A percentile compares a stretch with the other conserved stretches of the same genome.
These are phyloP conservation scores for Hiodon tergisus DNA, from an alignment of 2,113 vertebrate genomes.

Conservation along the genomic window DNA sequence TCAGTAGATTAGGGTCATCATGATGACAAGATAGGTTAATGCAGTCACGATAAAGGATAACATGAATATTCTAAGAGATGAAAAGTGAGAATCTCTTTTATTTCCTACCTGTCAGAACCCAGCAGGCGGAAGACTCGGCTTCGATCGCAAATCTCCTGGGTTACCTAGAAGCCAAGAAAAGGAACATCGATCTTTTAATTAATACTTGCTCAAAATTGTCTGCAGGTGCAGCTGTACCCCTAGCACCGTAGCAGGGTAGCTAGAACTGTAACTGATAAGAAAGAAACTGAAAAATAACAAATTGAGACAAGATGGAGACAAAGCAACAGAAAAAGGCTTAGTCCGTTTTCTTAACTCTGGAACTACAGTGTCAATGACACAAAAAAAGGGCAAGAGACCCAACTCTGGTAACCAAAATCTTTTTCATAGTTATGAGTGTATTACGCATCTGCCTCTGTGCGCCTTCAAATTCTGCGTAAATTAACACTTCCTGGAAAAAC, in stretches of 20 bases:
- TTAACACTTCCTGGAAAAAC: not conserved
- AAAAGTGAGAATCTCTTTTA: conserved; percentile 1
- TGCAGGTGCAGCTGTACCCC: not conserved
- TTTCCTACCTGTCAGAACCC: conserved; percentile 89
- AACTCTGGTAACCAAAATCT: no score
- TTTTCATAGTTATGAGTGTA: not conserved
- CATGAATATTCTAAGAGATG: conserved; percentile 9
- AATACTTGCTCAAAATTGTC: not conserved
- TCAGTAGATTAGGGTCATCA: no score
- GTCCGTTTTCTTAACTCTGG: not conserved
- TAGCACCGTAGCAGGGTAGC: no score
- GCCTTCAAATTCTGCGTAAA: not conserved
- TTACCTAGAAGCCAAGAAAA: conserved; percentile 70
- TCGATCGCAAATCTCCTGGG: conserved; percentile 94
- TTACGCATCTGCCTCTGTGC: no score
- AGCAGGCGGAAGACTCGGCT: conserved; percentile 90
- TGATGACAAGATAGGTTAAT: not conserved
- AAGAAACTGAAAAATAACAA: not conserved
- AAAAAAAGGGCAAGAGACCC: not conserved
- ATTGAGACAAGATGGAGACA: not conserved
- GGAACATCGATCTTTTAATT: not conserved
- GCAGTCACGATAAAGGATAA: not conserved
- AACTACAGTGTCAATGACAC: not conserved
- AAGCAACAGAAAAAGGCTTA: not conserved
- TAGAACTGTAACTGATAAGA: conserved; percentile 5